Base-by-base conservation (phyloP, 2,888 invertebrate species). In the Syrista parreyssii region DNA sequence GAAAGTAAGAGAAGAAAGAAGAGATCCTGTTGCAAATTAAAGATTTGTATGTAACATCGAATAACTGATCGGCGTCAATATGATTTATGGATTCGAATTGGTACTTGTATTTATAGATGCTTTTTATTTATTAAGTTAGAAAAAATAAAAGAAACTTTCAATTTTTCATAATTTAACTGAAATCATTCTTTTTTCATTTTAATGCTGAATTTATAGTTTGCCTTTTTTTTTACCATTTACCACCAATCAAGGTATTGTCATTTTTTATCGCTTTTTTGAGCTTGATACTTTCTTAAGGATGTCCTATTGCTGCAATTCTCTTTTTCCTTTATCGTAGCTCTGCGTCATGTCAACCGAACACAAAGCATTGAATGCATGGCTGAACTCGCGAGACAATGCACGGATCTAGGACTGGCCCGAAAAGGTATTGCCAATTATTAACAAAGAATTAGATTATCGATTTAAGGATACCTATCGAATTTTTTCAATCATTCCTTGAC, bases 1-100 rank as follows among this genome's bases (percentile, higher is more conserved):
- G n/a, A n/a, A n/a, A n/a, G n/a, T n/a, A n/a, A n/a, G n/a, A n/a
- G n/a, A n/a, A n/a, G n/a, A n/a, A n/a, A n/a, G n/a, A n/a, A n/a
- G n/a, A n/a, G n/a, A 6, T 55, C 0, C 23, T 55, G 55, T 55
- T 55, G 9, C 23, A 55, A 55, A 23, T 9, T 23, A 2, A 55
- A 55, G 23, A 55, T 55, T 23, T 55, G 81, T 78, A 78, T 76
- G 68, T 78, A 77, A 82, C 78, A 79, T 75, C 79, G 78, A 81
- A 77, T 79, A 86, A 82, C 84, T 80, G 86, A 86, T 87, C 86
- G 87, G 84, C 86, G 87, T 85, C 85, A 85, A 84, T 82, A 79
- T 82, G 86, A 83, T 86, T 81, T 83, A 76, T 86, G 85, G 79
- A 80, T 76, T 78, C 31, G 35, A 33, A 33, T 32, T 33, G 71